Evolutionary conservation across 1,140 invertebrate genomes (phyloP), one percentile per base, ranked within the genome.

Genomic region (Drosophila willistoni): DNA sequence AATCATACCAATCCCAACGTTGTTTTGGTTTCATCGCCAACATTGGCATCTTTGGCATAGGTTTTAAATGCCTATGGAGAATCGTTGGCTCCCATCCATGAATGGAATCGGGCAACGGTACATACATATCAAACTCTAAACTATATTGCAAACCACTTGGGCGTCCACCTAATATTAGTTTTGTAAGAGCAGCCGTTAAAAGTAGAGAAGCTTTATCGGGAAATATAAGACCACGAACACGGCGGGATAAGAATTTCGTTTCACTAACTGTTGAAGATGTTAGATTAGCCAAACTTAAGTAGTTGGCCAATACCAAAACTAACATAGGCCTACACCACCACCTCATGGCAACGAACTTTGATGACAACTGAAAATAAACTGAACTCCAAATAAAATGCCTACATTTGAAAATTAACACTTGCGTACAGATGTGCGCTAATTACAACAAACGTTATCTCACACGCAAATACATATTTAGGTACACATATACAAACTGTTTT

Each of bases 41-140:
- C 19, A 51, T 19, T 10, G 44, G 44, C 42, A 44, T 44, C n/a
- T 14, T 51, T 9, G 56, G 7, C 7, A 42, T 51, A 7, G 60
- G 56, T 33, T 22, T 76, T 0, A 51, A 14, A 3, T 22, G 44
- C 0, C 61, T 68, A 3, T 79, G 54, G 0, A 81, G 42, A 0
- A 87, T 78, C 2, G 77, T 87, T 2, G 84, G 84, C 25, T 82
- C 69, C 84, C 84, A 87, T 9, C 80, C 84, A 4, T 87, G 77
- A 1, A 87, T 6, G 2, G 77, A 69, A 33, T 87, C 84, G 12
- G 84, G 84, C 12, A 90, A 10, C 0, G 77, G 59, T 0, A 74
- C 44, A 56, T 89, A 89, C 39, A 89, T 79, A 69, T 90, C 84
- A 54, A 81, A 89, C 36, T 89, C 85, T 7, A 89, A 19, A 19